Evolutionary conservation across 1,140 invertebrate genomes (phyloP), one percentile per base, ranked within the genome.

Genomic region (Bombus turneri): DNA sequence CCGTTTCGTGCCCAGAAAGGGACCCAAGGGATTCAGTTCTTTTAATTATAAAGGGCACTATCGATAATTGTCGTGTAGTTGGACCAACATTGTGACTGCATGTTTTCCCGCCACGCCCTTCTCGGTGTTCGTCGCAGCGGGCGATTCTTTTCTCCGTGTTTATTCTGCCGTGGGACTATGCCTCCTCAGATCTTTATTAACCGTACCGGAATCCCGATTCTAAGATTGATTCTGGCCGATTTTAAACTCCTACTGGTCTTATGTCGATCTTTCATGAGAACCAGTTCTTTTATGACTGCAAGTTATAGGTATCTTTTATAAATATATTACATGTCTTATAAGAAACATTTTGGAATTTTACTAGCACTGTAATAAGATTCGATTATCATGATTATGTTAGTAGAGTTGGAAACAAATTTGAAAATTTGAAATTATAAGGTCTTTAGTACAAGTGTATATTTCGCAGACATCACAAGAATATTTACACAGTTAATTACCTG

Each of bases 41-140:
- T 86, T 93, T 93, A 93, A 93, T 93, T 93, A 93, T 92, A 92
- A 93, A 92, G 92, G 91, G 91, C 91, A 89, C 90, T 88, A 90
- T 91, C 91, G 92, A 93, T 93, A 93, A 93, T 93, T 92, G 92
- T 93, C 92, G 92, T 93, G 92, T 93, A 93, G 92, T 93, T 93
- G 92, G 85, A 93, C 92, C 89, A 93, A 93, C 92, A 93, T 93
- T 93, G 92, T 93, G 91, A 92, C 91, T 89, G 90, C 91, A 93
- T 93, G 92, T 93, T 93, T 93, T 93, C 91, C 90, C 91, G 91
- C 83, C 90, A 93, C 91, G 92, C 92, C 92, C 91, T 83, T 79
- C 91, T 90, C 90, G 85, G 69, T 93, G 92, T 93, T 88, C 85
- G 78, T 39, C 92, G 31, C 92, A 88, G 86, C 92, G 77, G 92